Evolutionary conservation across 2,113 vertebrate genomes (phyloP), one percentile per base, ranked within the genome.

Genomic region (Periophthalmus modestus): DNA sequence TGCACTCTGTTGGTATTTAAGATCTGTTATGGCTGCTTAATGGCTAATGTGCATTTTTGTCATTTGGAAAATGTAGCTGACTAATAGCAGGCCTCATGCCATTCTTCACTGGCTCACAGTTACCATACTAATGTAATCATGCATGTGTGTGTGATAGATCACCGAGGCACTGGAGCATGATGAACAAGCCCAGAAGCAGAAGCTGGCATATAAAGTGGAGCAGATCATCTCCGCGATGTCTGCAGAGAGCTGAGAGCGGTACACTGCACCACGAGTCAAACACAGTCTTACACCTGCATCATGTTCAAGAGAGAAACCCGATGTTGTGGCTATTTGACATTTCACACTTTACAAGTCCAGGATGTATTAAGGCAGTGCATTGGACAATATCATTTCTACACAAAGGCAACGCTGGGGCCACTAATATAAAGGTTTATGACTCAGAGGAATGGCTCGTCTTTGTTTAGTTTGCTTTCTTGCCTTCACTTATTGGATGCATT

Each of bases 201-300:
- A 96, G 62, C 86, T 98, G 91, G 95, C 95, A 0, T 96, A 96
- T 90, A 98, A 98, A 93, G 90, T 97, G 88, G 96, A 97, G 72
- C 96, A 98, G 85, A 94, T 97, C 62, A 95, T 96, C 23, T 89
- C 86, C 54, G 95, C 94, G 88, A 97, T 98, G 96, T 95, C 95
- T 76, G 79, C 93, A 0, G 97, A 98, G 91, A 97, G 96, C 94
- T 98, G 96, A 98, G 88, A 43, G 19, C 28, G 24, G 58, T 34
- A 83, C 57, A 71, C 33, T 73, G 72, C 12, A 69, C 34, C n/a
- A n/a, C 11, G 34, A 78, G 43, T 67, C 68, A 74, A 34, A 71
- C 13, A 10, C 16, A 79, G 21, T 74, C 7, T 50, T 16, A 75
- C 68, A 71, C 28, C 59, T 7, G 61, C 57, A 78, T 39, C 19